Base-by-base conservation (phyloP, 2,888 invertebrate genomes). In the Willowsia nigromaculata region DNA sequence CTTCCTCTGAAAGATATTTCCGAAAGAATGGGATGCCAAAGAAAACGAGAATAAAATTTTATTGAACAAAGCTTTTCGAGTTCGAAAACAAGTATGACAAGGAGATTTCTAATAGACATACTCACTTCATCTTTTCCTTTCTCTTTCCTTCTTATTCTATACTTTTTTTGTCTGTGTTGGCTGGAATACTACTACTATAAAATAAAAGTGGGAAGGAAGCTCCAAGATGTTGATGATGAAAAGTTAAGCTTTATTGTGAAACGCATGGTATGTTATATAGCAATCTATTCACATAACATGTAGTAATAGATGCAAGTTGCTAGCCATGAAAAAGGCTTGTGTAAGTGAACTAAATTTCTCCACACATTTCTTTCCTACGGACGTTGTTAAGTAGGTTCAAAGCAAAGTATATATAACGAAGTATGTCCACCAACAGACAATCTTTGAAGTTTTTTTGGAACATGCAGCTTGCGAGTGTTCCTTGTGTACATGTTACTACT, bases 171-270 rank as follows among this genome's bases (percentile, higher is more conserved):
- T 74, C 3, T 18, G 18, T 6, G 37, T 40, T 33, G 68, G 68
- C n/a, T 30, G n/a, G 18, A 53, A 18, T 53, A 76, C 76, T 76
- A 30, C 50, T 40, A 74, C 30, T 47, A 74, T 47, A 43, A 40
- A 22, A 76, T 76, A 53, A 50, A 76, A 27, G 81, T 15, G 37
- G 56, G 59, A 59, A 81, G 40, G 53, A 76, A 76, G 78, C 78
- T 85, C 78, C 47, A 78, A 50, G 78, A 78, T 85, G 76, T 85
- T 85, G 78, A 85, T 85, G 78, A 85, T 85, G 85, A 65, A n/a
- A 78, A 62, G 78, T 85, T 65, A 86, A 86, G 80, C 78, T 68
- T 50, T 53, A 68, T 40, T 81, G 53, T 65, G 81, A 68, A 86
- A 43, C 65, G 85, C 74, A 85, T 74, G 22, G n/a, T n/a, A n/a